These are phyloP conservation scores for Bubo bubo DNA, from an alignment of 2,113 vertebrate genomes.

Conservation along the genomic window DNA sequence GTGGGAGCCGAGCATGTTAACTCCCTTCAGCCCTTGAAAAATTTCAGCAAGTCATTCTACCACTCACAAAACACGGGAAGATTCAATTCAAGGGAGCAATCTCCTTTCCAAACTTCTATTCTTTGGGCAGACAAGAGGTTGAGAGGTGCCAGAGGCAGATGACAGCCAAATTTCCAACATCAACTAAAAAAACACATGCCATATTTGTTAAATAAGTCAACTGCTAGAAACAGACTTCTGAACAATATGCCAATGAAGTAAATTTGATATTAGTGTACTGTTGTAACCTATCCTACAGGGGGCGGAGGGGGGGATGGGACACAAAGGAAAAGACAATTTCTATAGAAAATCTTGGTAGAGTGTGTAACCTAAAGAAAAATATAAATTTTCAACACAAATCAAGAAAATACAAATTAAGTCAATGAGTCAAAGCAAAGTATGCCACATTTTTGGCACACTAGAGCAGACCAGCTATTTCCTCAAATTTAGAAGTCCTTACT, in stretches of 20 bases:
- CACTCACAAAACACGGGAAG: background rate
- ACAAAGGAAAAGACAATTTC: background rate
- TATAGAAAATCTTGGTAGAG: background rate
- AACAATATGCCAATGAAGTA: background rate
- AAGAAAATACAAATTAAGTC: background rate
- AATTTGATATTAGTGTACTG: background rate
- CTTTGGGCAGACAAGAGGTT: background rate
- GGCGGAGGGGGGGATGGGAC: accelerated
- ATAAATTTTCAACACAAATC: background rate
- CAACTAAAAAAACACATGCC: background rate
- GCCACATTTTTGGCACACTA: background rate
- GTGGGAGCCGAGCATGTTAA: background rate
- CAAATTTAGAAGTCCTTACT: background rate
- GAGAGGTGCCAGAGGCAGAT: background rate
- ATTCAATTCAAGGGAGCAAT: background rate
- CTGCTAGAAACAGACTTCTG: background rate
- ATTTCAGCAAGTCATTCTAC: background rate
- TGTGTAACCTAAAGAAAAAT: background rate
- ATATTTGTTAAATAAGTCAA: background rate
- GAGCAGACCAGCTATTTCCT: background rate
- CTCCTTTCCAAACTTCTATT: background rate
- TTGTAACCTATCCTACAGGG: background rate
- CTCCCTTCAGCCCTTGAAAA: background rate
- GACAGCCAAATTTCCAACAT: background rate
- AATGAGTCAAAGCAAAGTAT: background rate